These are phyloP conservation scores for Megalonaias nervosa DNA, from an alignment of 1,140 invertebrate genomes.

Conservation along the genomic window DNA sequence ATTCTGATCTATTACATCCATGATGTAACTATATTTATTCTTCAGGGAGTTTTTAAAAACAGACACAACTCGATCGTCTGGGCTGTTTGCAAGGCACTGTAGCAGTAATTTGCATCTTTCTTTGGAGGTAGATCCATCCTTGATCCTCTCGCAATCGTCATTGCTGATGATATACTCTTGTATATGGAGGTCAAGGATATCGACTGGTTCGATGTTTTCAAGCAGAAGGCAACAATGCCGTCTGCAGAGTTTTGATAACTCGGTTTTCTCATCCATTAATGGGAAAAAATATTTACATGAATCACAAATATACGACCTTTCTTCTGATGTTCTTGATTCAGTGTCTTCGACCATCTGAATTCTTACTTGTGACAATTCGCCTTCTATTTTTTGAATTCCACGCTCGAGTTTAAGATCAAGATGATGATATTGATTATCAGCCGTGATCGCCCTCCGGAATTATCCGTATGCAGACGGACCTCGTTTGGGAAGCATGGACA, in stretches of 20 bases:
- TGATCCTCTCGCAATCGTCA: background rate
- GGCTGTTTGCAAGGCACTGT: background rate
- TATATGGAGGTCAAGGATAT: background rate
- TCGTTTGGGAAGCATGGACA: background rate
- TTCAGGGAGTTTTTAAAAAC: background rate
- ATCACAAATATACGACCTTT: background rate
- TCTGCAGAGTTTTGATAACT: too few species aligned
- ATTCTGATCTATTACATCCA: background rate
- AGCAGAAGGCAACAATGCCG: slow-evolving; percentile 3
- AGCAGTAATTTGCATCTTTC: slow-evolving; percentile 1
- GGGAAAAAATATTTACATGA: too few species aligned
- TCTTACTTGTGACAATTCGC: background rate
- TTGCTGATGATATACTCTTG: slow-evolving; percentile 3
- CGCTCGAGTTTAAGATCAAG: background rate
- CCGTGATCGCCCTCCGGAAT: background rate
- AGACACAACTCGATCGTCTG: background rate
- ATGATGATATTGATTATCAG: background rate
- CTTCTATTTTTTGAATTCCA: background rate
- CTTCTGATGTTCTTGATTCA: background rate
- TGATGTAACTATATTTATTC: background rate
- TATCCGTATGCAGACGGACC: background rate
- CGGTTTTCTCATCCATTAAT: background rate
- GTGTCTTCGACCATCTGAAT: background rate
- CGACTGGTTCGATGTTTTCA: slow-evolving; percentile 1
- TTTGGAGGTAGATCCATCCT: background rate